Conservation (phyloP, 2,113 vertebrate genomes). For the Pluvianellus socialis region DNA sequence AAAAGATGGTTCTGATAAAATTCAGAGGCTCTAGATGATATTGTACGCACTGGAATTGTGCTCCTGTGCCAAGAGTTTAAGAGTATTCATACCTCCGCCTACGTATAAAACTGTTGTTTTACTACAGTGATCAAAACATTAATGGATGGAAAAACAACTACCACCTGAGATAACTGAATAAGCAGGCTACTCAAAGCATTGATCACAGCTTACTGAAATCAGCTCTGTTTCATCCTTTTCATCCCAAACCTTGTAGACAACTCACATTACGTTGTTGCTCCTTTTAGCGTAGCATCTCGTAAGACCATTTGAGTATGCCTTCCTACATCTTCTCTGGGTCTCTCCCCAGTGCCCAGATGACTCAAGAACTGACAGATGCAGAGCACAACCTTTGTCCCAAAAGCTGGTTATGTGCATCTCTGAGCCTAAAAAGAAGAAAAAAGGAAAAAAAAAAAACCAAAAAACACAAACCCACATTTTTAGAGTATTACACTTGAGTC, state of each 20-base stretch:
- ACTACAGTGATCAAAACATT: background rate
- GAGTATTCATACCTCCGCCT: background rate
- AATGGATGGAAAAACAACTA: background rate
- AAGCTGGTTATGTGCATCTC: background rate
- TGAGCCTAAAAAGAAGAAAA: background rate
- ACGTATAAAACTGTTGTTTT: background rate
- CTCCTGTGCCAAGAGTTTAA: background rate
- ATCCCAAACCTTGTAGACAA: slow-evolving; percentile 4
- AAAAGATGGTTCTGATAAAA: background rate
- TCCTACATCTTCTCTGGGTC: background rate
- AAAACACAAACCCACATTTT: background rate
- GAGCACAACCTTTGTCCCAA: background rate
- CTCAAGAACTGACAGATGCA: background rate
- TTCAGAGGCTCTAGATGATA: background rate
- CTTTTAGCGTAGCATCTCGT: background rate
- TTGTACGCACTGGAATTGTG: background rate
- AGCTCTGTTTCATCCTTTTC: slow-evolving; percentile 1
- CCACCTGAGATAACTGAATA: background rate
- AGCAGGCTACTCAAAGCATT: background rate
- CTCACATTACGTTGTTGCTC: background rate
- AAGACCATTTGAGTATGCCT: background rate
- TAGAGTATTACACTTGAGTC: background rate
- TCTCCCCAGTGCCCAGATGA: background rate
- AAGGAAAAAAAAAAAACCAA: background rate
- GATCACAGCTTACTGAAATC: background rate